Evolutionary conservation across 2,888 invertebrate species (phyloP).

Genomic region (Stomorhina lunata): DNA sequence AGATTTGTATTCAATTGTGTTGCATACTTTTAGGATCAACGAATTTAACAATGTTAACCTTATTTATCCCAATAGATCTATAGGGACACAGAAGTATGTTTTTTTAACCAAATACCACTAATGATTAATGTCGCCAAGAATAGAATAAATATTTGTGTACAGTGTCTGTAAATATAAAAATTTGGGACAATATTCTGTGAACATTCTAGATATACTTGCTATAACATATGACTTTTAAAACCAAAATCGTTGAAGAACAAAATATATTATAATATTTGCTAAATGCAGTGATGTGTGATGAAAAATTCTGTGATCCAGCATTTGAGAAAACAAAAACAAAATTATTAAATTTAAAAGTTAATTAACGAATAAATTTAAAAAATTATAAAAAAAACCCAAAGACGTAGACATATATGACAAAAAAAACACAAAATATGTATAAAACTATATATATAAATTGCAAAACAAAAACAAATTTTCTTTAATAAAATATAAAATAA

Average conservation of each 20-base stretch:
- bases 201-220: background rate
- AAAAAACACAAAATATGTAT: background rate
- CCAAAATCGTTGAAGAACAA: constrained; percentile 8
- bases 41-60: no score
- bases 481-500: constrained; percentile 20
- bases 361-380: constrained; percentile 33
- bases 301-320: constrained; percentile 80
- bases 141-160: no score
- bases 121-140: no score
- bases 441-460: background rate
- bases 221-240: background rate
- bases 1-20: no score
- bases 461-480: constrained; percentile 18
- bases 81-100: no score
- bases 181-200: no score
- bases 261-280: constrained; percentile 42
- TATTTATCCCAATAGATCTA: no score
- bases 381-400: constrained; percentile 18
- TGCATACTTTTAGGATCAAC: no score
- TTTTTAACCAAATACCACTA: no score
- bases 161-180: no score
- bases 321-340: constrained; percentile 68
- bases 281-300: constrained; percentile 76
- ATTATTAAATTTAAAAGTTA: constrained; percentile 53
- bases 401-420: no score